Percentiles rank a stretch among this genome's conserved stretches.
Evolutionary conservation across 1,140 invertebrate genomes (phyloP).

Genomic region (Carcinoscorpius rotundicauda): DNA sequence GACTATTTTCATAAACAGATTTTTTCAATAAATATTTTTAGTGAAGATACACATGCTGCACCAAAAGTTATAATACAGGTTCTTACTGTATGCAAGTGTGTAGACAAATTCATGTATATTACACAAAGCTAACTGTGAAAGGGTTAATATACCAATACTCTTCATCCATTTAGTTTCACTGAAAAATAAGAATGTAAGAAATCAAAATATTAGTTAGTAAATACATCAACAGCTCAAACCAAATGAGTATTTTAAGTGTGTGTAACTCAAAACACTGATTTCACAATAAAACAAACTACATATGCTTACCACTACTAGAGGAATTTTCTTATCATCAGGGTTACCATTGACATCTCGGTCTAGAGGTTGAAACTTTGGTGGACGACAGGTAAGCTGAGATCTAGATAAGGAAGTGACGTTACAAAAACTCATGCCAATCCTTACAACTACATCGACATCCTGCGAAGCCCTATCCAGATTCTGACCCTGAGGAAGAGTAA

Average conservation of each 20-base stretch:
- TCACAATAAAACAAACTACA: too few relatives aligned
- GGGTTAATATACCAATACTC: neutral
- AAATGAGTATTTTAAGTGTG: too few relatives aligned
- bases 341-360: constrained; percentile 45
- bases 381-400: constrained; percentile 79
- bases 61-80: too few relatives aligned
- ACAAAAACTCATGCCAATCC: constrained; percentile 77
- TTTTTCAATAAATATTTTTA: too few relatives aligned
- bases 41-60: too few relatives aligned
- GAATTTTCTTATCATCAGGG: constrained; percentile 26
- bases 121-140: neutral
- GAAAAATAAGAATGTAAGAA: too few relatives aligned
- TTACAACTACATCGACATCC: constrained; percentile 75
- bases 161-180: neutral
- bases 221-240: too few relatives aligned
- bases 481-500: constrained; percentile 43
- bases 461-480: constrained; percentile 82
- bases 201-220: too few relatives aligned
- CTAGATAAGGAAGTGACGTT: constrained; percentile 84
- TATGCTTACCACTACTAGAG: constrained; percentile 22
- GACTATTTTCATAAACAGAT: too few relatives aligned
- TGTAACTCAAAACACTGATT: too few relatives aligned
- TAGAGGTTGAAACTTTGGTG: constrained; percentile 57
- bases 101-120: too few relatives aligned
- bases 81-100: too few relatives aligned